Percentiles rank a stretch among this genome's conserved stretches.
Conservation (phyloP, 2,797 vertebrate genomes). For the Sternarchorhynchus goeldii region DNA sequence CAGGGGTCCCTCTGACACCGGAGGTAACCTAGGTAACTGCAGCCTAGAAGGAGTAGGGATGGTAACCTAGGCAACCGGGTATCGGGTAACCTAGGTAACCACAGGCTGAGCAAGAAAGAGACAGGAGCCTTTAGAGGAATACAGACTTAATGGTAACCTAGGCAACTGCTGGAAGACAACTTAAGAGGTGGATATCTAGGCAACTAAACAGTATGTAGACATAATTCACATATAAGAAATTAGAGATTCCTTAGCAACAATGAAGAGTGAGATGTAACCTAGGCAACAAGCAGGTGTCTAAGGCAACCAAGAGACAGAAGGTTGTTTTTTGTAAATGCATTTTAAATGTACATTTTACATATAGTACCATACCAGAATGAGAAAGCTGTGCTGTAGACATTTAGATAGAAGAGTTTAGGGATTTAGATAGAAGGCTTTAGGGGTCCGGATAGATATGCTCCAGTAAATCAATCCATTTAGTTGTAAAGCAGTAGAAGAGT, state of each 20-base stretch:
- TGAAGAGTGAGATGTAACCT: too few relatives aligned
- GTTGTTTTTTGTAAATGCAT: constrained; percentile 3
- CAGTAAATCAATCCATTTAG: background rate
- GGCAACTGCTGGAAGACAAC: constrained; percentile 36
- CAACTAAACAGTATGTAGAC: background rate
- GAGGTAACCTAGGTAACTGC: constrained; percentile 58
- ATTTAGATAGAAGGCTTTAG: background rate
- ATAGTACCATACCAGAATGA: background rate
- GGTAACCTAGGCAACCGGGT: constrained; percentile 42
- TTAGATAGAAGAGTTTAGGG: background rate
- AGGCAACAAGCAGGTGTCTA: constrained; percentile 9
- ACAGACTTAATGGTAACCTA: constrained; percentile 42
- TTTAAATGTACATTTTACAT: background rate
- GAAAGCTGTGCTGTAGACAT: too few relatives aligned
- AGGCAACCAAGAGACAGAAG: background rate
- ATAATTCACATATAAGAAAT: too few relatives aligned
- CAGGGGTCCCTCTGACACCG: constrained; percentile 53
- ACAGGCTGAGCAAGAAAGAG: constrained; percentile 8
- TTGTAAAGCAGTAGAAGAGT: too few relatives aligned
- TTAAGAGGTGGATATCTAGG: constrained; percentile 33
- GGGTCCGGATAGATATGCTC: background rate
- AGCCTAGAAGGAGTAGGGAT: constrained; percentile 42
- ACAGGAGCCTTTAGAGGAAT: constrained; percentile 4
- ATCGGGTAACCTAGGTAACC: constrained; percentile 38
- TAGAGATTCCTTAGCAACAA: background rate